These are phyloP conservation scores for Cyclina sinensis DNA, from an alignment of 1,140 invertebrate species.

Conservation along the genomic window DNA sequence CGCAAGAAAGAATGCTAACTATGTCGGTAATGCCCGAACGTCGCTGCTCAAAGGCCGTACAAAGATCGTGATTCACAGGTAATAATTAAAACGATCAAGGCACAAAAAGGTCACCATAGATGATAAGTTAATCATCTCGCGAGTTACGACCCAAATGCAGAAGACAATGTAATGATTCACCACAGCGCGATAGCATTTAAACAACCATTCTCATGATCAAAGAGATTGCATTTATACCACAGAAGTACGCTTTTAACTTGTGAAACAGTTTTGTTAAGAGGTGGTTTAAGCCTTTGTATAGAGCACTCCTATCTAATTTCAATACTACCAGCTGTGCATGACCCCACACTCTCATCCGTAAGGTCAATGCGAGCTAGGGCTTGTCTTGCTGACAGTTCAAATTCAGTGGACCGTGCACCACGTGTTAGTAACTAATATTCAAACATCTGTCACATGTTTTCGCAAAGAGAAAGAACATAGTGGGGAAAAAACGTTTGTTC, in stretches of 20 bases:
- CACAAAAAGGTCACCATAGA: background rate
- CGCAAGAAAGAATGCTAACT: too few relatives aligned
- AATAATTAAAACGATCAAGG: background rate
- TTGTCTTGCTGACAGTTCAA: background rate
- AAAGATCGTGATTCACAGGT: background rate
- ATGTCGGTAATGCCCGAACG: background rate
- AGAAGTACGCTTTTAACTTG: background rate
- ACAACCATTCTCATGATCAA: conserved; percentile 3
- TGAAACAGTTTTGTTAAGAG: background rate
- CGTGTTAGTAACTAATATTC: conserved; percentile 10
- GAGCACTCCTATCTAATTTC: background rate
- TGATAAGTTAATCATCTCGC: background rate
- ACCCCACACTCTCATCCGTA: background rate
- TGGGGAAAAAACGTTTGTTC: too few relatives aligned
- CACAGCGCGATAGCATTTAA: too few relatives aligned
- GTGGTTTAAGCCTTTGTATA: background rate
- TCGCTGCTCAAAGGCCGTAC: background rate
- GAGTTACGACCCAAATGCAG: background rate
- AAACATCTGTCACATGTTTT: conserved; percentile 31
- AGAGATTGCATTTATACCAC: background rate
- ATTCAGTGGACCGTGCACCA: background rate
- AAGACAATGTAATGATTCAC: conserved; percentile 27
- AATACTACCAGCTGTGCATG: background rate
- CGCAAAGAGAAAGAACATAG: background rate
- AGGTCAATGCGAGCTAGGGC: conserved; percentile 6